These are phyloP conservation scores for Bostrychus sinensis DNA, from an alignment of 2,113 vertebrate species.

Conservation along the genomic window DNA sequence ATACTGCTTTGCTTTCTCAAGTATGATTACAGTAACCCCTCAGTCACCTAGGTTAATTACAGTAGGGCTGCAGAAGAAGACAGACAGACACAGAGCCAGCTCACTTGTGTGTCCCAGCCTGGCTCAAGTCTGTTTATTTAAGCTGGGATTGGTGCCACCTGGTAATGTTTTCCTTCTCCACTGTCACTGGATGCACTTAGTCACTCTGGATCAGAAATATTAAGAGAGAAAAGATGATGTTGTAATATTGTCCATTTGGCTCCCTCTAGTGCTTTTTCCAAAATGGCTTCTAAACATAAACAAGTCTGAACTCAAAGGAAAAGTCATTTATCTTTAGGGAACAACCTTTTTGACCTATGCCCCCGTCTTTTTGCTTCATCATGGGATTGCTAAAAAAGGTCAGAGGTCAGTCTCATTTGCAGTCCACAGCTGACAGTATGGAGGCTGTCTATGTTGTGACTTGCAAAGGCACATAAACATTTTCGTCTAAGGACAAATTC, in stretches of 20 bases:
- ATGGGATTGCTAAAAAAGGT: neutral
- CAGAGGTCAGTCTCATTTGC: constrained; percentile 22
- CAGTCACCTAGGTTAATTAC: constrained; percentile 44
- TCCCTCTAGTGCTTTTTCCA: constrained; percentile 61
- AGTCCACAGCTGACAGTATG: constrained; percentile 1
- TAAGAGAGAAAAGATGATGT: neutral
- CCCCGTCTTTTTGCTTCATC: neutral
- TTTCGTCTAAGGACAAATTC: neutral
- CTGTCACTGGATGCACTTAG: constrained; percentile 34
- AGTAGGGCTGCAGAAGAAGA: constrained; percentile 14
- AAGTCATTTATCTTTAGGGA: neutral
- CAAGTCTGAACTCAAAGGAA: neutral
- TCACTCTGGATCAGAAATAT: constrained; percentile 9
- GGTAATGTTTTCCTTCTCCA: constrained; percentile 54
- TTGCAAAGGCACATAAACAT: constrained; percentile 2
- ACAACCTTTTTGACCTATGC: neutral
- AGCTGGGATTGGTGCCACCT: constrained; percentile 48
- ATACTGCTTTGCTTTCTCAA: constrained; percentile 16
- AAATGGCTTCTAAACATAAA: neutral
- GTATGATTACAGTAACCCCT: constrained; percentile 52
- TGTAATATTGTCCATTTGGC: constrained; percentile 38
- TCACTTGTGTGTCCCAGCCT: constrained; percentile 38
- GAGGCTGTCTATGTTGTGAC: neutral
- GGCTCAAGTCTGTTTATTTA: constrained; percentile 54
- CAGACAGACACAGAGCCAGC: constrained; percentile 41